A percentile compares a stretch with the other conserved stretches of the same genome.
Evolutionary conservation across 2,113 vertebrate species (phyloP).

Genomic region (Rostratula benghalensis): DNA sequence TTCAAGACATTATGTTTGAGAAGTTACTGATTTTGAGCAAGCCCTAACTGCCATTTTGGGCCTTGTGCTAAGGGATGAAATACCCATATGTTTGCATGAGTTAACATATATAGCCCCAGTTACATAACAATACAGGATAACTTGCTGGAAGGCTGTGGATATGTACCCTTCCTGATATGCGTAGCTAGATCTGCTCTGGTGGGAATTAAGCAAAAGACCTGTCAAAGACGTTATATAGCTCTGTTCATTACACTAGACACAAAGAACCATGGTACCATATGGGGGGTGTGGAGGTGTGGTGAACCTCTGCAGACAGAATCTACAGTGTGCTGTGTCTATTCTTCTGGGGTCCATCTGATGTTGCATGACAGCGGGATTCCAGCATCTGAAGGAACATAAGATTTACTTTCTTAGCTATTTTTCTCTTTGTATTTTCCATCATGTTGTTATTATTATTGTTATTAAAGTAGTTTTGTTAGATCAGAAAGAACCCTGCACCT

Average conservation of each 20-base stretch:
- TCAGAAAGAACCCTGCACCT: not conserved
- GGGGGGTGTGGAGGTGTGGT: no score
- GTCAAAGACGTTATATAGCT: not conserved
- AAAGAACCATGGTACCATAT: not conserved
- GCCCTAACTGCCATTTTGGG: not conserved
- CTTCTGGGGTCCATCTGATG: not conserved
- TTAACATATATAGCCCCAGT: not conserved
- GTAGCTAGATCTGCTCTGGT: not conserved
- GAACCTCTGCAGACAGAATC: not conserved
- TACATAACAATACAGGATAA: not conserved
- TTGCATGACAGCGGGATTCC: not conserved
- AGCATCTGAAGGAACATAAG: not conserved
- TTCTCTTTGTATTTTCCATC: not conserved
- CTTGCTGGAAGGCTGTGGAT: not conserved
- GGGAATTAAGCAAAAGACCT: not conserved
- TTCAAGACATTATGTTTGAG: not conserved
- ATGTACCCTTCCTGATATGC: not conserved
- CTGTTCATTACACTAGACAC: not conserved
- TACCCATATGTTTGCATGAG: not conserved
- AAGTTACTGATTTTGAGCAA: not conserved
- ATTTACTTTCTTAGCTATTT: not conserved
- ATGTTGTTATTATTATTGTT: not conserved
- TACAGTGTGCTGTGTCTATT: accelerated
- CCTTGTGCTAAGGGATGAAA: not conserved
- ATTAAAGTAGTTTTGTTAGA: not conserved